phyloP scores from a whole-genome alignment of 2,888 invertebrate genomes.

The Blera fallax region DNA sequence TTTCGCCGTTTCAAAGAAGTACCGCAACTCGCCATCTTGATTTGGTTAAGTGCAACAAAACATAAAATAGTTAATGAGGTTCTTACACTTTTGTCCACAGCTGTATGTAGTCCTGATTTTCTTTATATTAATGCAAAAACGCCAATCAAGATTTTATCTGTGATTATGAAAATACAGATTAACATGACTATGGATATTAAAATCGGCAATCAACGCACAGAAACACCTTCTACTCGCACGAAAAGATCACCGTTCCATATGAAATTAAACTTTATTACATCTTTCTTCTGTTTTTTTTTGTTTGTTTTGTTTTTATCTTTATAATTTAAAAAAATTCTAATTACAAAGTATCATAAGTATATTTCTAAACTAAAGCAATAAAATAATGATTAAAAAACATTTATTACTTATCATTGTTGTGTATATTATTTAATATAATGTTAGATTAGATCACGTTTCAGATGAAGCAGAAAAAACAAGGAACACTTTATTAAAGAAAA shows the following conservation, averaged over 20 bases:
- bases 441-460: slow-evolving; percentile 59
- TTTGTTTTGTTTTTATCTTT: slow-evolving; percentile 44
- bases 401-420: slow-evolving; percentile 47
- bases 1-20: too few species aligned
- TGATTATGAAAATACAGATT: too few species aligned
- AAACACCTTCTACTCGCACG: not conserved
- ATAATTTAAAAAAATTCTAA: slow-evolving; percentile 58
- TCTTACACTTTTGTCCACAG: too few species aligned
- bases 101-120: too few species aligned
- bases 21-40: too few species aligned
- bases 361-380: slow-evolving; percentile 58
- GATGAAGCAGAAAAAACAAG: slow-evolving; percentile 53
- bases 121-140: too few species aligned
- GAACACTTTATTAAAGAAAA: slow-evolving; percentile 23
- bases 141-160: too few species aligned
- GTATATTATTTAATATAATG: slow-evolving; percentile 40
- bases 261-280: slow-evolving; percentile 67
- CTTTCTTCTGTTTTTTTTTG: slow-evolving; percentile 8
- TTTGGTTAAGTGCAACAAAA: too few species aligned
- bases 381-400: slow-evolving; percentile 52
- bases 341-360: slow-evolving; percentile 66
- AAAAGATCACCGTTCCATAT: slow-evolving; percentile 28
- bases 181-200: too few species aligned
- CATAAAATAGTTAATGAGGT: too few species aligned
- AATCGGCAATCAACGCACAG: too few species aligned